Evolutionary conservation across 1,140 invertebrate genomes (phyloP), one percentile per base, ranked within the genome.

Genomic region (Drosophila triauraria): DNA sequence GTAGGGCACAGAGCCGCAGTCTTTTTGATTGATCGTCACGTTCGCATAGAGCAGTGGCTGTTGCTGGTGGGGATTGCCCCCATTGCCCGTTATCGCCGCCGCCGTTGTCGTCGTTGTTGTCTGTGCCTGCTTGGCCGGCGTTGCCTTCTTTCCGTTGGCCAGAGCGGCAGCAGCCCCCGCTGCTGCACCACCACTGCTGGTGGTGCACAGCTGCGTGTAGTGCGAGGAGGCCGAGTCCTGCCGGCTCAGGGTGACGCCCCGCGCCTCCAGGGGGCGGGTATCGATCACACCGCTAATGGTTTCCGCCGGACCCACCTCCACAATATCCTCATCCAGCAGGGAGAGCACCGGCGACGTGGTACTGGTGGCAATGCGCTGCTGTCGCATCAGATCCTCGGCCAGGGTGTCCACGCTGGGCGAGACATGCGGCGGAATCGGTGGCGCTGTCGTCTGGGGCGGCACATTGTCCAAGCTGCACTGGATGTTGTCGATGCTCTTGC

Each of bases 221-320:
- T 92, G 91, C 1, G 81, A 84, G 10, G 75, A 82, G 60, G 78
- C 82, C 35, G 68, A 76, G 50, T 87, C 85, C 44, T 78, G 77
- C 3, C 25, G 27, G 35, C 13, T 51, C 50, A 78, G 32, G 61
- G 65, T 75, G 40, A 78, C 65, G n/a, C 80, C 85, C 4, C 92
- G 83, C n/a, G 91, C 82, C 48, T 93, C 92, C 56, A 93, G 43
- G 17, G 92, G 92, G 91, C 94, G 92, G 0, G 95, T 95, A 75
- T 95, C 95, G 42, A 96, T 95, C 30, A 96, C 93, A 2, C 95
- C 95, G 17, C 94, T 95, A 47, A 96, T 96, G 15, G 95, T 96
- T 82, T 95, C 95, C 1, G 95, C 95, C 7, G 95, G 95, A 1
- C 95, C 94, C 1, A 94, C 94, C 75, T 95, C 94, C 0, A 94